Conservation (phyloP, 2,113 vertebrate genomes). For the Psittacula cyanocephala region DNA sequence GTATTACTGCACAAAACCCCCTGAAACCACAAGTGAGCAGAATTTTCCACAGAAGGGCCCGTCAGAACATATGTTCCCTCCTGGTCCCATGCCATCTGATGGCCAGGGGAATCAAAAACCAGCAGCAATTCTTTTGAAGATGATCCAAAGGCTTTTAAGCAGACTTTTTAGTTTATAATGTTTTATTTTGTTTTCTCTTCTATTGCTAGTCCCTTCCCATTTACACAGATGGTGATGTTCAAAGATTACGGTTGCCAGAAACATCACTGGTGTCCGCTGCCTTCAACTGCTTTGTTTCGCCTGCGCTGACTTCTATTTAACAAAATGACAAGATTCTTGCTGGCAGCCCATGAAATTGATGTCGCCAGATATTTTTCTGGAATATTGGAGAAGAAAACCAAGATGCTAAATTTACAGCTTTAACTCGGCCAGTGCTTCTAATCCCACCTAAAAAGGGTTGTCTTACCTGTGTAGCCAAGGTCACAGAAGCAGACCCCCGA, state of each 20-base stretch:
- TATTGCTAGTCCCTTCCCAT: constrained; percentile 16
- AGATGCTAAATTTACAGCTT: not conserved
- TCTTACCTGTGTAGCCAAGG: constrained; percentile 91
- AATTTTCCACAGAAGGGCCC: constrained; percentile 31
- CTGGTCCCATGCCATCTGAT: constrained; percentile 44
- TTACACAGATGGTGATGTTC: constrained; percentile 28
- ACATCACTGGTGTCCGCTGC: not conserved
- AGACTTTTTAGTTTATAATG: constrained; percentile 39
- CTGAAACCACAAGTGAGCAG: constrained; percentile 18
- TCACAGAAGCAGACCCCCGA: constrained; percentile 98
- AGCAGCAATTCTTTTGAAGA: constrained; percentile 48
- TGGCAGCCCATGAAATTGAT: not conserved
- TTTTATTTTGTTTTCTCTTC: constrained; percentile 57
- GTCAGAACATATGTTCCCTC: constrained; percentile 48
- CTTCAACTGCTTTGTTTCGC: constrained; percentile 22
- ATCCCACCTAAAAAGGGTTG: not conserved
- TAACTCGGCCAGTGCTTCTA: not conserved
- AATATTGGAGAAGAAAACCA: not conserved
- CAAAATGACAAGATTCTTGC: constrained; percentile 1
- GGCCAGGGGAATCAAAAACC: constrained; percentile 23
- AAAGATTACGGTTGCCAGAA: not conserved
- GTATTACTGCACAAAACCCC: not conserved
- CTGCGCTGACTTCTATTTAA: constrained; percentile 2
- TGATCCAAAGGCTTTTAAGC: constrained; percentile 51
- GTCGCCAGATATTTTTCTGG: not conserved